Percentiles rank a stretch among this genome's conserved stretches.
Conservation (phyloP, 53 echinoderm and acorn worm genomes). For the Paracentrotus lividus region DNA sequence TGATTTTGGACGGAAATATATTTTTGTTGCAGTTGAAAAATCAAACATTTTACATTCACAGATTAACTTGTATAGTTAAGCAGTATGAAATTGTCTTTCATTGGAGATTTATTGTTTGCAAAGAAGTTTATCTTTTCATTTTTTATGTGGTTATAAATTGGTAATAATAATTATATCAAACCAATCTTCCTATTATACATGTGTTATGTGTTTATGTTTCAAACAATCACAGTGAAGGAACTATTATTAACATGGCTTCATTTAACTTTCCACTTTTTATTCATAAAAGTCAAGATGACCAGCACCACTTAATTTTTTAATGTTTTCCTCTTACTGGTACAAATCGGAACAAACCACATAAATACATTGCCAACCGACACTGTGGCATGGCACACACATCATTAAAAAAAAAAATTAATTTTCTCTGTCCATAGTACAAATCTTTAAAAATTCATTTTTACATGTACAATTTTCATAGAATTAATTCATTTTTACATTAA, state of each 20-base stretch:
- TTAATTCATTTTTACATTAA: too few relatives aligned
- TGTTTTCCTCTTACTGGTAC: neutral
- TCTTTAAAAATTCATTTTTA: too few relatives aligned
- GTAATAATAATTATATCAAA: neutral
- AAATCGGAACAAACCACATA: neutral
- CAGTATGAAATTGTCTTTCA: neutral
- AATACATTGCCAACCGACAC: neutral
- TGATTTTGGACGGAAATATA: neutral
- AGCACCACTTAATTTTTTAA: neutral
- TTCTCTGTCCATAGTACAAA: neutral
- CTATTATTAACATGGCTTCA: neutral
- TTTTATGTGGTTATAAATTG: neutral
- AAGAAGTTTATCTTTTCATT: neutral
- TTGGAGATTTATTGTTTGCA: neutral
- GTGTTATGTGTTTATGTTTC: neutral
- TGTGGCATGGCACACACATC: neutral
- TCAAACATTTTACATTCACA: neutral
- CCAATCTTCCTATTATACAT: neutral
- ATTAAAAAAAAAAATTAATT: neutral
- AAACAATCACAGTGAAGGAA: neutral
- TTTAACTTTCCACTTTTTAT: conserved; percentile 1
- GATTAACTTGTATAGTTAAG: neutral
- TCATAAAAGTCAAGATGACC: conserved; percentile 57
- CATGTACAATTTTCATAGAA: too few relatives aligned
- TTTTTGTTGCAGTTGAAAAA: neutral